phyloP scores from a whole-genome alignment of 2,113 vertebrate genomes.

The Zosterops hypoxanthus region DNA sequence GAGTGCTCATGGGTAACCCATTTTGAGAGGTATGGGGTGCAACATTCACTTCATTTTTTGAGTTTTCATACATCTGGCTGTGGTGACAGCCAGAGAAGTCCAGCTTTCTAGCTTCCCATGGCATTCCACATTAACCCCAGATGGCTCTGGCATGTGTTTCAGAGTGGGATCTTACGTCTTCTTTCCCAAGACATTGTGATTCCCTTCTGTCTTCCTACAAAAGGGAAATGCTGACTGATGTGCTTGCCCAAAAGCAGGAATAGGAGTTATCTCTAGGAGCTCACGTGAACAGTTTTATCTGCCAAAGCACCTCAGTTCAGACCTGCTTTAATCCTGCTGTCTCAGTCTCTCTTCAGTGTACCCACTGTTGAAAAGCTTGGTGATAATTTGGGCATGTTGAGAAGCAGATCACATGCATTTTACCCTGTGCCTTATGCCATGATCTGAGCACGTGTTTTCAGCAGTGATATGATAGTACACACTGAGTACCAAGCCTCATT shows the following conservation, averaged over 20 bases:
- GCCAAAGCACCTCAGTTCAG: background rate
- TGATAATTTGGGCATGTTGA: background rate
- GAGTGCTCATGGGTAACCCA: background rate
- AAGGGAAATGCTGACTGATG: background rate
- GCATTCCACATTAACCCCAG: background rate
- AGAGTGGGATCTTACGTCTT: background rate
- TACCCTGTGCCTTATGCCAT: background rate
- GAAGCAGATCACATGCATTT: background rate
- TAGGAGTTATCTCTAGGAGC: background rate
- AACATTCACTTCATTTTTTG: background rate
- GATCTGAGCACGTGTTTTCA: background rate
- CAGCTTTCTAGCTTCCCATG: background rate
- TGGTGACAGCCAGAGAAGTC: background rate
- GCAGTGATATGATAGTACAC: background rate
- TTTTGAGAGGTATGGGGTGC: background rate
- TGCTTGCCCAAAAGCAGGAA: background rate
- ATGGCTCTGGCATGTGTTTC: background rate
- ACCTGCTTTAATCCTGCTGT: background rate
- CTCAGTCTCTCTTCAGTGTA: background rate
- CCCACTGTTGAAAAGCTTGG: background rate
- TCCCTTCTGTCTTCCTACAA: background rate
- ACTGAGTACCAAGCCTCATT: background rate
- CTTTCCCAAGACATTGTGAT: background rate
- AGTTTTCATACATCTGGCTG: background rate
- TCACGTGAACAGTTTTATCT: background rate